Base-by-base conservation (phyloP, 2,888 invertebrate genomes). In the Hanleya hanleyi region DNA sequence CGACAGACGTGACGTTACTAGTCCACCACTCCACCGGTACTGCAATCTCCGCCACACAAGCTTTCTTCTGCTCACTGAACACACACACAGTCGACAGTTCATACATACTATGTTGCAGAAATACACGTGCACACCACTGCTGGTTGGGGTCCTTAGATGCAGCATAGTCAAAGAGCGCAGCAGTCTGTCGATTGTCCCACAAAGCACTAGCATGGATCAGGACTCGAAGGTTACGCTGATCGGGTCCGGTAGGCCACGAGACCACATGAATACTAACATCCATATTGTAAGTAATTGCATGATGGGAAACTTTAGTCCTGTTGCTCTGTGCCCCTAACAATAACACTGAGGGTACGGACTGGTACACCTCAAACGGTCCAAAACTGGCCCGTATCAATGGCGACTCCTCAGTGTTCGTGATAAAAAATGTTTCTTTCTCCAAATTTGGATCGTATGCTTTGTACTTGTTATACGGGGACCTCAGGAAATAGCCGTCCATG, bases 261-360 rank as follows among this genome's bases (percentile, higher is more conserved):
- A 98, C 97, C 73, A 97, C 92, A 90, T 98, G 97, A 6, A 97
- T 97, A 50, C 96, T 97, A 91, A 98, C 95, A 90, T 97, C 97
- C 83, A 97, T 80, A 73, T 88, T 85, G 69, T 69, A 65, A 29
- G 79, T 47, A 32, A 67, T 67, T n/a, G 74, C 51, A 41, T 76
- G 74, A 67, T 74, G 70, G 36, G 72, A 75, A n/a, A 67, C 36
- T 22, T 36, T 29, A 7, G 73, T 72, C 32, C 68, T 73, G 57
- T 77, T 78, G 37, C 67, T 73, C 68, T 49, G 26, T 41, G 57
- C 38, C 32, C 49, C 36, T 4, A 77, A 73, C 4, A 82, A 70
- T 61, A 78, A 69, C 12, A 64, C 47, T 1, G 96, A 96, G 49
- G 97, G 96, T 49, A 97, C 96, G 0, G 97, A 97, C 91, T 97